Evolutionary conservation across 2,888 invertebrate genomes (phyloP), one percentile per base, ranked within the genome.

Genomic region (Fragum sueziense): DNA sequence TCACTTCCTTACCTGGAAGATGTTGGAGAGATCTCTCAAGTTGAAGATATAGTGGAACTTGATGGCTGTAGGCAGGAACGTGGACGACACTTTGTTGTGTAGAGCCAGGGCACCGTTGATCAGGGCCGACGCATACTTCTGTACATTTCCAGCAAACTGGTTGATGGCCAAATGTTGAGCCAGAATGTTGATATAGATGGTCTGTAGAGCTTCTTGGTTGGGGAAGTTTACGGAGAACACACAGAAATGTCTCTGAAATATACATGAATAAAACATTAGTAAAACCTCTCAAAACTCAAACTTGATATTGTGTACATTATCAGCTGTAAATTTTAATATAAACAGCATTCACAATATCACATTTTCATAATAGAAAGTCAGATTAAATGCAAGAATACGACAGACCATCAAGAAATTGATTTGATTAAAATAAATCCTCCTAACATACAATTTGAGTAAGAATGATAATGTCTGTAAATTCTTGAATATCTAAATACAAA

Each of bases 11-110:
- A 96, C 97, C 95, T 97, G 97, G 93, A 98, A 99, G 74, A 98
- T 96, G 93, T 98, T 98, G 2, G 98, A 98, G 74, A 99, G 95
- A 93, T 99, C 99, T 76, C 99, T 94, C 78, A 99, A 94, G 94
- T 99, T 99, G 93, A 99, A 99, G 88, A 98, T 96, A 91, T 99
- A 99, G 93, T 99, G 99, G 90, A 98, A 99, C 93, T 99, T 99
- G 71, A 97, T 96, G 2, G 98, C 98, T 1, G 98, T 99, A 0
- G 99, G 99, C 79, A 98, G 94, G 93, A 98, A 99, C 31, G 97
- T 95, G 93, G 97, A 96, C 1, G 96, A 95, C 2, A 96, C 96
- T 94, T 97, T 97, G 90, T 96, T 95, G 92, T 99, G 98, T 51
- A 99, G 93, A 25, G 96, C 95, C 74, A 98, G 95, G 0, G 98